Evolutionary conservation across 2,113 vertebrate species (phyloP).

Genomic region (Caretta caretta): DNA sequence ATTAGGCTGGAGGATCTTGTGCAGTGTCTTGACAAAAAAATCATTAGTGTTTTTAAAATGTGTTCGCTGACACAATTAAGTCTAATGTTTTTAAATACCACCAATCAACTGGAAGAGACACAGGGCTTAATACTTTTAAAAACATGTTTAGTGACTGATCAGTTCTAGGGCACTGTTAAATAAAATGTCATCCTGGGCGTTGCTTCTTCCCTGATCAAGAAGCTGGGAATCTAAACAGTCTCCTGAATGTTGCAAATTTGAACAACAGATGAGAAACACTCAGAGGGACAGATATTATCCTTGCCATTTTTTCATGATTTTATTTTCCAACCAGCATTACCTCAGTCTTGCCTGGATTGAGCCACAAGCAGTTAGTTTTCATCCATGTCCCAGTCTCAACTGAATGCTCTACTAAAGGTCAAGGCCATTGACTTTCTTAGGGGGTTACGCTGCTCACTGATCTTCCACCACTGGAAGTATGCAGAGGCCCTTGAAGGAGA

Average conservation of each 20-base stretch:
- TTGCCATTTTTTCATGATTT: background rate
- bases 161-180: background rate
- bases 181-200: background rate
- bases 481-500: background rate
- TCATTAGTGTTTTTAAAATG: background rate
- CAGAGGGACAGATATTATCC: background rate
- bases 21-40: background rate
- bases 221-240: background rate
- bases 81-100: background rate
- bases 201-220: background rate
- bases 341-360: background rate
- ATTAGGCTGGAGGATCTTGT: background rate
- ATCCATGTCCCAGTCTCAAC: background rate
- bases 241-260: background rate
- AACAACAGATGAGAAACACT: background rate
- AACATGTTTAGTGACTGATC: background rate
- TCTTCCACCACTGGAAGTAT: background rate
- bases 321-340: background rate
- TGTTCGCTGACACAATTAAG: background rate
- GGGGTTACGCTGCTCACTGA: fast-evolving
- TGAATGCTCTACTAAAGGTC: background rate
- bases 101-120: background rate
- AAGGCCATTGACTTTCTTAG: background rate
- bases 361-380: background rate
- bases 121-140: background rate